Percentiles rank a stretch among this genome's conserved stretches.
These are phyloP conservation scores for Zootoca vivipara DNA, from an alignment of 2,113 vertebrate genomes.

Conservation along the genomic window DNA sequence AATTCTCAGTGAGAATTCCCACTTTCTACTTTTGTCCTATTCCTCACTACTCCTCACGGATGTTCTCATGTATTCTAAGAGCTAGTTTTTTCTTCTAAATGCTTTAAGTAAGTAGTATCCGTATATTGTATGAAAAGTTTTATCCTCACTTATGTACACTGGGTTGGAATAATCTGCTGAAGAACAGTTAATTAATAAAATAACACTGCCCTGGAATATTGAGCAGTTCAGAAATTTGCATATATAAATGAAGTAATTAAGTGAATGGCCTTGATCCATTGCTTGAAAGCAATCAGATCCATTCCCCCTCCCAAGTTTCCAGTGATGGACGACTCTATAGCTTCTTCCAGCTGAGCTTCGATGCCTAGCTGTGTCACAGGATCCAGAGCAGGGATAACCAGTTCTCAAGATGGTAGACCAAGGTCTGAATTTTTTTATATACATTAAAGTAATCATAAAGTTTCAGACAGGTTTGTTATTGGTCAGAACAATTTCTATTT, in stretches of 20 bases:
- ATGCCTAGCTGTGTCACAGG: not conserved
- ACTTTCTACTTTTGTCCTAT: slow-evolving; percentile 3
- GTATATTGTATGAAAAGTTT: too few relatives aligned
- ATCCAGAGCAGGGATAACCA: not conserved
- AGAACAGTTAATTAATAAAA: too few relatives aligned
- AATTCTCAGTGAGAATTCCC: slow-evolving; percentile 42
- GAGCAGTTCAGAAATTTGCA: too few relatives aligned
- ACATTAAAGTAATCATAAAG: too few relatives aligned
- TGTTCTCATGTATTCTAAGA: slow-evolving; percentile 54
- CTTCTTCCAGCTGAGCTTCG: not conserved
- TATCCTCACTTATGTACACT: too few relatives aligned
- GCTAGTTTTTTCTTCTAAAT: slow-evolving; percentile 28
- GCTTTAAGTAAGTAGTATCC: slow-evolving; percentile 27
- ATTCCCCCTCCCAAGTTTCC: not conserved
- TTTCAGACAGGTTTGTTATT: too few relatives aligned
- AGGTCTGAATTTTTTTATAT: too few relatives aligned
- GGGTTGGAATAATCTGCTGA: too few relatives aligned
- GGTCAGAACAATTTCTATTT: not conserved
- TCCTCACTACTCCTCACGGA: slow-evolving; percentile 32
- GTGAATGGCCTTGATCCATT: not conserved
- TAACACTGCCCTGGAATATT: too few relatives aligned
- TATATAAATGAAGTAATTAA: too few relatives aligned
- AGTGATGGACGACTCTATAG: not conserved
- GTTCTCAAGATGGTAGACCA: not conserved
- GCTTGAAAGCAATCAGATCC: not conserved